A percentile compares a stretch with the other conserved stretches of the same genome.
These are phyloP conservation scores for Gasteruption jaculator DNA, from an alignment of 2,888 invertebrate species.

Conservation along the genomic window DNA sequence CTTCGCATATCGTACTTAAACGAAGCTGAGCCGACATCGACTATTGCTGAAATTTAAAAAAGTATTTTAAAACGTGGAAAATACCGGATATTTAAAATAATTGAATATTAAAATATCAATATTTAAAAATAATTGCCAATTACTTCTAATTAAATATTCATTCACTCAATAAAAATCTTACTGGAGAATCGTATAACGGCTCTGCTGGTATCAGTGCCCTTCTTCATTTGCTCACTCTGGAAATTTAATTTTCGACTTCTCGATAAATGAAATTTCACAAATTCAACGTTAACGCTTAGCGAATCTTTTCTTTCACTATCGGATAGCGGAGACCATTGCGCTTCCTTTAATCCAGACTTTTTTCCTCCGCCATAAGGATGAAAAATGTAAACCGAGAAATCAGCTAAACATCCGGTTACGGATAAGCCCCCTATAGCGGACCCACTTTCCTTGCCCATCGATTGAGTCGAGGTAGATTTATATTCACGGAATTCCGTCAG, in stretches of 20 bases:
- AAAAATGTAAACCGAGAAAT: constrained; percentile 97
- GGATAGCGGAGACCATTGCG: constrained; percentile 81
- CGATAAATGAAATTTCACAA: constrained; percentile 92
- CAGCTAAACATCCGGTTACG: constrained; percentile 93
- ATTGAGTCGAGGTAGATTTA: constrained; percentile 46
- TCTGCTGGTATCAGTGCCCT: constrained; percentile 65
- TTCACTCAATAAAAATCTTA: constrained; percentile 47
- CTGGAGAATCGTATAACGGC: constrained; percentile 92
- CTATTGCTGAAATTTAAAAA: constrained; percentile 64
- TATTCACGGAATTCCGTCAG: constrained; percentile 44
- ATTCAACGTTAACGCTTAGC: constrained; percentile 92
- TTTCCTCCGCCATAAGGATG: constrained; percentile 94
- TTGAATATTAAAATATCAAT: constrained; percentile 11
- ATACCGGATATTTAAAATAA: not conserved
- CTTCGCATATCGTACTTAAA: constrained; percentile 99
- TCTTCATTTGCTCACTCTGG: constrained; percentile 53
- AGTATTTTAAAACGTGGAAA: constrained; percentile 1
- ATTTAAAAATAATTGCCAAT: not conserved
- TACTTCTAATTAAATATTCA: constrained; percentile 8
- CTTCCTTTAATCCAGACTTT: constrained; percentile 73
- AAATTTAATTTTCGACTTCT: constrained; percentile 86
- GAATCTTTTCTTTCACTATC: constrained; percentile 93
- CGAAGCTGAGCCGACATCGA: constrained; percentile 92
- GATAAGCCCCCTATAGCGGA: constrained; percentile 81
- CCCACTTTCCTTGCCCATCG: constrained; percentile 48